Evolutionary conservation across 2,797 vertebrate genomes (phyloP).

Genomic region (Lepilemur septentrionalis): DNA sequence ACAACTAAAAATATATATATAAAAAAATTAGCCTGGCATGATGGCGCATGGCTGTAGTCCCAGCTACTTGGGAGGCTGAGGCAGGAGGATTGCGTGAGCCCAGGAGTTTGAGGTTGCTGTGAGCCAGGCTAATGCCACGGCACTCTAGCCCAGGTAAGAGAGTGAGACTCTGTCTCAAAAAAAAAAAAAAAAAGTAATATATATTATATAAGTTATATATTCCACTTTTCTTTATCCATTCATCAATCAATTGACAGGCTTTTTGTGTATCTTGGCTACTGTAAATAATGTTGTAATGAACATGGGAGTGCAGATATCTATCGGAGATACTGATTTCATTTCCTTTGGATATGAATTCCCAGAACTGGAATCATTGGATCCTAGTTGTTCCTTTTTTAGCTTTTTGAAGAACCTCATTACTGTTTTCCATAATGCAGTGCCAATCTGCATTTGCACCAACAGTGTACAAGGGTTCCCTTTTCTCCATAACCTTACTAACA

Average conservation of each 20-base stretch:
- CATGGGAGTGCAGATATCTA: neutral
- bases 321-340: neutral
- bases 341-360: neutral
- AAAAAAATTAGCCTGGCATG: too few species aligned
- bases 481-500: neutral
- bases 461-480: neutral
- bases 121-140: too few species aligned
- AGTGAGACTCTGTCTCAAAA: too few species aligned
- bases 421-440: neutral
- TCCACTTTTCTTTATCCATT: neutral
- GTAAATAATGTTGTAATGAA: neutral
- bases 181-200: too few species aligned
- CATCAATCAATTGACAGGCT: too few species aligned
- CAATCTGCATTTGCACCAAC: neutral
- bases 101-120: too few species aligned
- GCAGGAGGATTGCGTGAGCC: too few species aligned
- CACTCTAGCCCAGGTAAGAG: too few species aligned
- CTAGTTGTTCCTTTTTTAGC: neutral
- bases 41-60: too few species aligned
- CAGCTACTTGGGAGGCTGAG: too few species aligned
- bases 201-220: neutral
- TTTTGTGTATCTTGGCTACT: neutral
- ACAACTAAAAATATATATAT: too few species aligned
- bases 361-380: neutral
- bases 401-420: neutral